Evolutionary conservation across 2,113 vertebrate species (phyloP), one percentile per base, ranked within the genome.

Genomic region (Tursiops truncatus): DNA sequence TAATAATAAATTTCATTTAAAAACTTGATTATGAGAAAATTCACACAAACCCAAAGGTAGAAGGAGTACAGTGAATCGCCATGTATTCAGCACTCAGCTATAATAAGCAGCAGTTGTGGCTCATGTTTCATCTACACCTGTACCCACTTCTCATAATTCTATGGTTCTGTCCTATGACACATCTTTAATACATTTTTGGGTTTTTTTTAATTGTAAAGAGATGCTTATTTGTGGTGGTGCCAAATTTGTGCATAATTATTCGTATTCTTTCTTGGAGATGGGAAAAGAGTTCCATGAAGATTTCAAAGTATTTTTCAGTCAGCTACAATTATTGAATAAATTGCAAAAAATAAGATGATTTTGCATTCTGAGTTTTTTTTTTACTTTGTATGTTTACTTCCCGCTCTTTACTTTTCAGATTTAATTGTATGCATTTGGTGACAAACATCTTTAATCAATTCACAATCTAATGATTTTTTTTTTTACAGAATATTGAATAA

Each of bases 401-500:
- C 18, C 3, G 76, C 38, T 77, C 26, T 91, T 44, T 82, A 84
- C 73, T 88, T 94, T 88, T 93, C 23, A 95, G 31, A 56, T 95
- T 67, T 67, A 71, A 70, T 79, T 94, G 12, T 62, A 44, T 83
- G 20, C 14, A 84, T 89, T 94, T 96, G 58, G 10, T 93, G n/a
- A 36, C 28, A 91, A n/a, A 81, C 38, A 89, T 63, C 23, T 70
- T 91, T 62, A 71, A 28, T 38, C 86, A 82, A 87, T 70, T 79
- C 21, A 53, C 21, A 74, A 31, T 91, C 2, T 96, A 62, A 62
- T 94, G 15, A 44, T 81, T 97, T 95, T 77, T 63, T 63, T 77
- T 77, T 65, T 97, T 91, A 65, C 23, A 96, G 97, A 47, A 3
- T 84, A 38, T 77, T 85, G 89, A 96, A 60, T 91, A 92, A 50